Evolutionary conservation across 2,888 invertebrate genomes (phyloP), one percentile per base, ranked within the genome.

Genomic region (Pristionchus arcanus): DNA sequence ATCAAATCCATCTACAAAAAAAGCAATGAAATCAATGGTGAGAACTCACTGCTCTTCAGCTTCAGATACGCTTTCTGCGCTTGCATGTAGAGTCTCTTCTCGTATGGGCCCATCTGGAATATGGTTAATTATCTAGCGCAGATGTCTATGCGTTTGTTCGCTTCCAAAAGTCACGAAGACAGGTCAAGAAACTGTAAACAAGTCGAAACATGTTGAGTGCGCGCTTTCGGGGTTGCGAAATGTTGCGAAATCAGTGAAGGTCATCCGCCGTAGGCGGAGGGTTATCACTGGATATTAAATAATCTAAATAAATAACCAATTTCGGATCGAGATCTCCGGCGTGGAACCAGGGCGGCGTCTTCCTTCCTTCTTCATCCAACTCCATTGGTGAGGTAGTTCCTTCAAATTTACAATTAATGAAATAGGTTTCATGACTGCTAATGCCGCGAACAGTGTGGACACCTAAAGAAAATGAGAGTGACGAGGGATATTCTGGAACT

Each of bases 351-450:
- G 74, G 28, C 31, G 87, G 87, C 21, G 87, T 88, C 16, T 21
- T n/a, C 25, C 87, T 71, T 25, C 53, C 55, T 37, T 88, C 87
- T 0, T 88, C 55, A 25, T 55, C 28, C 42, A 55, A 9, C 13
- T 85, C 59, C 85, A 85, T 85, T 31, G 85, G 85, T 1, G 85
- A 85, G 15, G 85, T 85, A 1, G 85, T 59, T 25, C 85, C 85
- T 85, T 16, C 7, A 59, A 34, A 21, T 2, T 42, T 25, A 59
- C 0, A n/a, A 5, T 74, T 15, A 31, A n/a, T n/a, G n/a, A n/a
- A n/a, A 28, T 68, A 16, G 13, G 16, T 59, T 16, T 59, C 19
- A 59, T 59, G 16, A 13, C 19, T 59, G n/a, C n/a, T n/a, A n/a
- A n/a, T n/a, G n/a, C n/a, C n/a, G n/a, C n/a, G n/a, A n/a, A n/a